Evolutionary conservation across 2,888 invertebrate species (phyloP).

Genomic region (Phortica okadai): DNA sequence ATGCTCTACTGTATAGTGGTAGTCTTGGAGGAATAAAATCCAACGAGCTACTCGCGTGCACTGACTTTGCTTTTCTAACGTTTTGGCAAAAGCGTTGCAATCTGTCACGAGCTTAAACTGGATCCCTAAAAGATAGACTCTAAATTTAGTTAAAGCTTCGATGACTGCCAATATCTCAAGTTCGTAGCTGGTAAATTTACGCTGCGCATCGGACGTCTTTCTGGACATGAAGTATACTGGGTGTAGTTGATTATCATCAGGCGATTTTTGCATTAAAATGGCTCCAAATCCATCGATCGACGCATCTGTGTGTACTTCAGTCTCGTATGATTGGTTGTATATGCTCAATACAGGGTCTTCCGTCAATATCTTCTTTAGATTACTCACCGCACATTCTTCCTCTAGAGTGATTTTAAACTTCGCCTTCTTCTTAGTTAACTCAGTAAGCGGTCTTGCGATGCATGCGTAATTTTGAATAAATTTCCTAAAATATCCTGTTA

Average conservation of each 20-base stretch:
- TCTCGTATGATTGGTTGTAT: slow-evolving; percentile 45
- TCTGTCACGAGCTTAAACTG: slow-evolving; percentile 38
- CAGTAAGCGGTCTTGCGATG: too few relatives aligned
- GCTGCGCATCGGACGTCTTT: not conserved
- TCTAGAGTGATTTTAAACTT: not conserved
- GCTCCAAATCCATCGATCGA: slow-evolving; percentile 44
- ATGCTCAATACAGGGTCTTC: slow-evolving; percentile 42
- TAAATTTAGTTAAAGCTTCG: slow-evolving; percentile 53
- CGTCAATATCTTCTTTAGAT: not conserved
- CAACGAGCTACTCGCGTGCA: slow-evolving; percentile 49
- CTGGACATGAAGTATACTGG: slow-evolving; percentile 37
- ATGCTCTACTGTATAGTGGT: slow-evolving; percentile 52
- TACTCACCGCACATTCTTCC: not conserved
- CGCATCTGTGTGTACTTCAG: slow-evolving; percentile 46
- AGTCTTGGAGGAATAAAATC: slow-evolving; percentile 49
- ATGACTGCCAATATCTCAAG: slow-evolving; percentile 34
- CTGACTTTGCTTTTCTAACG: slow-evolving; percentile 60
- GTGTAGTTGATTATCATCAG: too few relatives aligned
- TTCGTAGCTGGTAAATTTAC: not conserved
- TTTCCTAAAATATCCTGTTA: too few relatives aligned
- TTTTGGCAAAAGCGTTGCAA: slow-evolving; percentile 45
- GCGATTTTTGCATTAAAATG: not conserved
- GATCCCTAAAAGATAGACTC: slow-evolving; percentile 62
- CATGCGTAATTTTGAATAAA: too few relatives aligned
- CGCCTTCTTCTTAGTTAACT: too few relatives aligned